Base-by-base conservation (phyloP, 2,888 invertebrate species). In the Epirrita christyi region DNA sequence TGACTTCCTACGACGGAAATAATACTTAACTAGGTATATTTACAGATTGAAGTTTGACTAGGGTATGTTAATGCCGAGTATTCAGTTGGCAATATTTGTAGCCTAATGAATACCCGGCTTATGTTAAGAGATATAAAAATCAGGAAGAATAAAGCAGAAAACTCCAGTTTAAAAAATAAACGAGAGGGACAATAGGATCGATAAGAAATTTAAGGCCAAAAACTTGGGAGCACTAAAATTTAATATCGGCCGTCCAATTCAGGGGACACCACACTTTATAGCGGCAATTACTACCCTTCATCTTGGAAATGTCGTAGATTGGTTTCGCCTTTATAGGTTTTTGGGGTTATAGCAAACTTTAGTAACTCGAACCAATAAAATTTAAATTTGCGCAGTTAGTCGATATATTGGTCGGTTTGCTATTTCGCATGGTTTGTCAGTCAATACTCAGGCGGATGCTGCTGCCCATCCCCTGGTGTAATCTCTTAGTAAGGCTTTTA, bases 231-330 rank as follows among this genome's bases (percentile, higher is more conserved):
- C 76, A 85, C 80, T 89, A 86, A 90, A 90, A 86, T 88, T 85
- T 90, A 84, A 90, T 85, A 87, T 78, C 79, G 77, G 67, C 74
- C 77, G 69, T 72, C 78, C 62, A 78, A 78, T 83, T 85, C 75
- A 73, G 78, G 79, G 80, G 85, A 85, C 85, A 88, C 83, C 86
- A 80, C 85, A 83, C 69, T 90, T 91, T 88, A 91, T 85, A 73
- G 80, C 70, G 60, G 80, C 89, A 86, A 90, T 91, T 88, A 86
- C 88, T 82, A 86, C 80, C 86, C 85, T 84, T 88, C 87, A 85
- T 86, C 82, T 82, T 74, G 72, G 79, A 83, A 86, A 86, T 81
- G 77, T 62, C 79, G 78, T 75, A 81, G 83, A 89, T 88, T 86
- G 87, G 81, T 81, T 83, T 80, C 73, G 76, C 75, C 78, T 83